Conservation (phyloP, 2,113 vertebrate species). For the Tetrao urogallus region DNA sequence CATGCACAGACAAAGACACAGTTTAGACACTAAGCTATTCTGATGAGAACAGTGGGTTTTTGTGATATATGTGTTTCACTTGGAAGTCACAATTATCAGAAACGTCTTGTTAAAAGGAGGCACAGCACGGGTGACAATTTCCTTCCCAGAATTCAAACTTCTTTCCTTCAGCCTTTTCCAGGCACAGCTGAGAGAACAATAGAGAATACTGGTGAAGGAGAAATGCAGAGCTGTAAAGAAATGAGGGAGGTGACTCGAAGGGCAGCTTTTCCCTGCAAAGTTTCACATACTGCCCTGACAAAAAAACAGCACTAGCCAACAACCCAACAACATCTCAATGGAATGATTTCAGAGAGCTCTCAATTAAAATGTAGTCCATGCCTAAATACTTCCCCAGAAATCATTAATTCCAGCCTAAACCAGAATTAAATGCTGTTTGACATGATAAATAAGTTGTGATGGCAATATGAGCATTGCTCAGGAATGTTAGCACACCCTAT, state of each 20-base stretch:
- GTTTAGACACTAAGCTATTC: background rate
- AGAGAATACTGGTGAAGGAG: background rate
- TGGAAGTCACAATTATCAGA: background rate
- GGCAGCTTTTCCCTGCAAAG: background rate
- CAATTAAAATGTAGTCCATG: background rate
- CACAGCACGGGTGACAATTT: background rate
- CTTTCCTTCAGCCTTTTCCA: slow-evolving; percentile 19
- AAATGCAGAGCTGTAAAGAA: background rate
- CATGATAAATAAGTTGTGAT: background rate
- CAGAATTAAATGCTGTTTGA: background rate
- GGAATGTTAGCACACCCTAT: background rate
- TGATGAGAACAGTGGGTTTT: background rate
- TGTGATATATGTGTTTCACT: background rate
- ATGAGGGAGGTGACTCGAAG: background rate
- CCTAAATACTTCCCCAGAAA: background rate
- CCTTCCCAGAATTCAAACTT: slow-evolving; percentile 44
- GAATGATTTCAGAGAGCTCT: background rate
- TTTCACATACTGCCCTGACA: background rate
- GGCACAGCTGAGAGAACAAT: slow-evolving; percentile 6
- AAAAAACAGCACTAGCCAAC: background rate
- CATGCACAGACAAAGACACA: background rate
- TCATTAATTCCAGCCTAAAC: background rate
- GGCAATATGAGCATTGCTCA: background rate
- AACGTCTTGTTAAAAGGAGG: background rate
- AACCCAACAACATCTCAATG: background rate